Percentiles rank a stretch among this genome's conserved stretches.
phyloP scores from a whole-genome alignment of 1,140 invertebrate species.

The Tetragonula clypearis region DNA sequence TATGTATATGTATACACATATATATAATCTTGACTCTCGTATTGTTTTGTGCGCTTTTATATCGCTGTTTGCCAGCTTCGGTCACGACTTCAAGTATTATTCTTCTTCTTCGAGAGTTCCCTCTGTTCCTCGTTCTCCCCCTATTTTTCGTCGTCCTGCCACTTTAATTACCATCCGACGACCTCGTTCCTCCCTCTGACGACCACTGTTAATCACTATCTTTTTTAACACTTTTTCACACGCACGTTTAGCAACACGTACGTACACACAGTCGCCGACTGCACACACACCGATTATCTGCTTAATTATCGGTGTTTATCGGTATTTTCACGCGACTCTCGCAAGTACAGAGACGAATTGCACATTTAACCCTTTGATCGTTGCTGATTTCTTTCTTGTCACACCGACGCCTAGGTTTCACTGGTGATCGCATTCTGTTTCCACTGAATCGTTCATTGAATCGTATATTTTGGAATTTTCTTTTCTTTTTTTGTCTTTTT shows the following conservation, averaged over 20 bases:
- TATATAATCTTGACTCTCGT: constrained; percentile 62
- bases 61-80: constrained; percentile 74
- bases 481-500: background rate
- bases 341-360: background rate
- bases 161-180: too few species aligned
- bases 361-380: constrained; percentile 9
- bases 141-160: constrained; percentile 8
- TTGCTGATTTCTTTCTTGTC: background rate
- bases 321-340: constrained; percentile 3
- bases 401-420: background rate
- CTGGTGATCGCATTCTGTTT: background rate
- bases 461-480: background rate
- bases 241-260: constrained; percentile 14
- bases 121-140: constrained; percentile 14
- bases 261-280: constrained; percentile 13
- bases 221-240: constrained; percentile 27
- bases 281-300: constrained; percentile 8
- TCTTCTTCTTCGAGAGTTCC: constrained; percentile 46
- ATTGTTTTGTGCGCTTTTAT: constrained; percentile 74
- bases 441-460: background rate
- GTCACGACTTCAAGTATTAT: constrained; percentile 67
- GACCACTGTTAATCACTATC: background rate
- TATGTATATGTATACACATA: constrained; percentile 44
- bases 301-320: constrained; percentile 22
- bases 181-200: background rate